Evolutionary conservation across 1,140 invertebrate species (phyloP).

Genomic region (Octopus bimaculoides): DNA sequence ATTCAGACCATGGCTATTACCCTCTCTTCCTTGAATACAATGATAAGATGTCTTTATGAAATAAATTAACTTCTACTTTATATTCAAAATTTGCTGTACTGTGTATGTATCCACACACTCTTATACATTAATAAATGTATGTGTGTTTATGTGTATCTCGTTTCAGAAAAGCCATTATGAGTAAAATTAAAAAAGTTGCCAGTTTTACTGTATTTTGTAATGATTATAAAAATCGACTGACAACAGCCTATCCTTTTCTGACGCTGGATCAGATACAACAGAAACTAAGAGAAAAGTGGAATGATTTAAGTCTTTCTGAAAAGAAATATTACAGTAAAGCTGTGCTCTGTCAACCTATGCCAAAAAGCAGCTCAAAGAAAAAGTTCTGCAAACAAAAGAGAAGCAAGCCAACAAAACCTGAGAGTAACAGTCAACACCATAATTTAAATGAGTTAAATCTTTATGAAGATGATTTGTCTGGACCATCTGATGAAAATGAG

Average conservation of each 20-base stretch:
- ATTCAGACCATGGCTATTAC: too few species aligned
- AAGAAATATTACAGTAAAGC: constrained; percentile 26
- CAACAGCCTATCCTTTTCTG: constrained; percentile 39
- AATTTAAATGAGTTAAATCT: not conserved
- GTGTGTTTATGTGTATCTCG: too few species aligned
- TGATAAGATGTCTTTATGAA: too few species aligned
- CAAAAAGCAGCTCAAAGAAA: constrained; percentile 18
- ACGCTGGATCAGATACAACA: constrained; percentile 34
- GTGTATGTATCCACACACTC: too few species aligned
- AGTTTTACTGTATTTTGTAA: constrained; percentile 30
- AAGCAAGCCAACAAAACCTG: constrained; percentile 1
- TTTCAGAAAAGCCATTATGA: not conserved
- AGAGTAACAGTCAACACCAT: not conserved
- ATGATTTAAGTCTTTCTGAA: constrained; percentile 20
- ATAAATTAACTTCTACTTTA: too few species aligned
- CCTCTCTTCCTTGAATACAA: too few species aligned
- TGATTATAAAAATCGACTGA: constrained; percentile 28
- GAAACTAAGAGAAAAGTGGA: constrained; percentile 40
- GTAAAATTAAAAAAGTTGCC: not conserved
- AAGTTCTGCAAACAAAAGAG: not conserved
- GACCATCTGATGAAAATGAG: not conserved
- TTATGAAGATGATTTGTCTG: constrained; percentile 2
- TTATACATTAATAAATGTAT: too few species aligned
- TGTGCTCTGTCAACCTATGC: constrained; percentile 16
- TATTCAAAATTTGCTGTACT: too few species aligned